Base-by-base conservation (phyloP, 37 sponge, comb jelly and placozoan genomes). In the Spongia lamella region DNA sequence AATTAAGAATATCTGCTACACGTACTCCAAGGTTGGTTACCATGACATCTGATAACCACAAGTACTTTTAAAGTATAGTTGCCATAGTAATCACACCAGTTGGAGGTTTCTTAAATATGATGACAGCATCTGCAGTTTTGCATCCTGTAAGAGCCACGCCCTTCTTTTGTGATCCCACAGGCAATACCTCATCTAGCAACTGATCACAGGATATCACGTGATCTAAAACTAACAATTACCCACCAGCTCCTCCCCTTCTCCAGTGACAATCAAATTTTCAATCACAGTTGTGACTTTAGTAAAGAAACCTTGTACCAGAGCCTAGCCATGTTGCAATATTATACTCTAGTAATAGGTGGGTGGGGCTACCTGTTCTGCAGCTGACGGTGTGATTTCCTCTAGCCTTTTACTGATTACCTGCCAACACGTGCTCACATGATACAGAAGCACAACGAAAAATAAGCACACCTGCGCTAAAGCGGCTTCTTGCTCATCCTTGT, bases 81-180 rank as follows among this genome's bases (percentile, higher is more conserved):
- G 9, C 47, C 47, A 43, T 26, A 11, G 59, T 15, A 57, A 49
- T 43, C 84, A 56, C 58, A 81, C 89, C 67, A 37, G 74, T 85
- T 0, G 96, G 96, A 2, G 86, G 43, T 25, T 85, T 79, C 55
- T 58, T 84, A 27, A 92, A 79, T 5, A 92, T 39, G 0, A 95
- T 68, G 6, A 92, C 93, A 31, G 92, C 61, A 19, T 95, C 96
- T 9, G 84, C 86, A 38, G 70, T 76, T 63, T 64, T 82, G 66
- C 85, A 53, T 16, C 90, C 90, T 27, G 83, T 81, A 1, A 91
- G 51, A n/a, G 84, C 63, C 9, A 87, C 86, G 4, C 92, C 89
- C 59, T 86, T 95, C 73, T 85, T 84, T 58, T 79, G 83, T 0
- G 96, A 88, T 1, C 96, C 96, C 6, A 89, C 94, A 21, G 65